These are phyloP conservation scores for Sarcophaga subvicina DNA, from an alignment of 2,888 invertebrate genomes.

Conservation along the genomic window DNA sequence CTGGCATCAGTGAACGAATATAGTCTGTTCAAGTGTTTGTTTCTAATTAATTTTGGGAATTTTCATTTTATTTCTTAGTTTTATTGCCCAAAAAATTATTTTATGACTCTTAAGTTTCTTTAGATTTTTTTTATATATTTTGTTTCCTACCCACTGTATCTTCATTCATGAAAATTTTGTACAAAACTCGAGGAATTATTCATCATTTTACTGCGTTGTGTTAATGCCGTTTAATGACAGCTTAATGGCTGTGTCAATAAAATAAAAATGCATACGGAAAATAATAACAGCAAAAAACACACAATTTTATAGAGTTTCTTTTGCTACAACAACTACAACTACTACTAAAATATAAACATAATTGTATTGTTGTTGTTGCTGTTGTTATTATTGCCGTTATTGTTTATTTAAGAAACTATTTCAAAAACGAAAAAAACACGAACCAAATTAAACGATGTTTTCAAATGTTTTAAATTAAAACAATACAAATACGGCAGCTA, in stretches of 20 bases:
- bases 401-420: constrained; percentile 52
- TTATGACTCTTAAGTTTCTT: no score
- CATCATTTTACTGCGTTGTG: constrained; percentile 45
- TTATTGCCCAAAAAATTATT: no score
- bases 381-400: background rate
- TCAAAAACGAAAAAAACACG: constrained; percentile 12
- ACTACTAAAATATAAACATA: no score
- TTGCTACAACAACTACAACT: background rate
- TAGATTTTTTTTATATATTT: background rate
- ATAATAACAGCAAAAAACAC: background rate
- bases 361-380: no score
- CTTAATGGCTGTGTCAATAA: constrained; percentile 70
- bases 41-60: no score
- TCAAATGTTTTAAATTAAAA: constrained; percentile 6
- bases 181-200: background rate
- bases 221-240: constrained; percentile 70
- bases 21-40: no score
- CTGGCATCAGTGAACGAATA: no score
- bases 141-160: background rate
- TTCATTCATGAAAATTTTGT: background rate
- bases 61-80: no score
- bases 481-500: background rate
- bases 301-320: background rate
- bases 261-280: constrained; percentile 60
- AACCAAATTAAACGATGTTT: constrained; percentile 5